Base-by-base conservation (phyloP, 2,888 invertebrate genomes). In the Brachyopa scutellaris region DNA sequence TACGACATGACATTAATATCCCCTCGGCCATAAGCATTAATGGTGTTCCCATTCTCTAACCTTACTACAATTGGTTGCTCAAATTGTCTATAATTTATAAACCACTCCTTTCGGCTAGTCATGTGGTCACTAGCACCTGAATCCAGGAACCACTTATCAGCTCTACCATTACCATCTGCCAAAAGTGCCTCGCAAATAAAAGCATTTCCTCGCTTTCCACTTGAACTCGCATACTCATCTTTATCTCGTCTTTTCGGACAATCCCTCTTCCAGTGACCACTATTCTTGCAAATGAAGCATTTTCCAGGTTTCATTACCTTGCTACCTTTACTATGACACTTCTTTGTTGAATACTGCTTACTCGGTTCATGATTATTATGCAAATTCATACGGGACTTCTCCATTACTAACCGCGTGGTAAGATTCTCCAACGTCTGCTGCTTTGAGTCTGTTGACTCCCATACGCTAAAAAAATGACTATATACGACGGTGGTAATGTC, bases 401-500 rank as follows among this genome's bases (percentile, higher is more conserved):
- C 45, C 31, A 62, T 3, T 9, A 49, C 61, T n/a, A n/a, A n/a
- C n/a, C 42, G 40, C 2, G 15, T n/a, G 7, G 55, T 42, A 2
- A 86, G 69, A 45, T 85, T 80, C 4, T 85, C 78, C 8, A 87
- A 21, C 6, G 73, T 87, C 72, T 86, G 85, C 15, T 85, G 80
- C 2, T 84, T 79, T n/a, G 15, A n/a, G 6, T 84, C 70, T n/a
- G 83, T 85, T 29, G 85, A 85, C 57, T 86, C 85, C 73, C 73
- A 78, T 45, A 74, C 84, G 31, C 55, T 78, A 42, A 69, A 64
- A 29, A 78, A 84, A 59, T 84, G n/a, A n/a, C n/a, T n/a, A n/a
- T 88, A 47, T 77, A 85, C 40, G 85, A 38, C 13, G 84, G 79
- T 11, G 86, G 86, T 49, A 86, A 59, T n/a, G n/a, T n/a, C n/a